phyloP scores from a whole-genome alignment of 2,888 invertebrate species.

The Himalopsyche japonica region DNA sequence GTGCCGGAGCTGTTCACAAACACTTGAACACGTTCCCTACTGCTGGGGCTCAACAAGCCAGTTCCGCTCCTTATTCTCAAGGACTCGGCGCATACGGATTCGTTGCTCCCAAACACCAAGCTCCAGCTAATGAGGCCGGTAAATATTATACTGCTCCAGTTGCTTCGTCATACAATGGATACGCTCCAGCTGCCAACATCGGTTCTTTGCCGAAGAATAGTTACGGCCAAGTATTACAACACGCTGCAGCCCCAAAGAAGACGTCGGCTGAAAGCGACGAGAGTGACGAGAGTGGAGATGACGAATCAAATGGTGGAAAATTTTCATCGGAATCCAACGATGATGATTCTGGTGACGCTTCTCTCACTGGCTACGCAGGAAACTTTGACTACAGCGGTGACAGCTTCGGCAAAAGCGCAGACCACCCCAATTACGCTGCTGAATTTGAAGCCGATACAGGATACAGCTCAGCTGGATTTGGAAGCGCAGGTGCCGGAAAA shows the following conservation, averaged over 20 bases:
- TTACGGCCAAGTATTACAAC: background rate
- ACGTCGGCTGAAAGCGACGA: conserved; percentile 18
- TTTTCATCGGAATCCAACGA: background rate
- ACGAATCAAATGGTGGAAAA: background rate
- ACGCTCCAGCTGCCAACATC: conserved; percentile 22
- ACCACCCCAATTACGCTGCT: conserved; percentile 4
- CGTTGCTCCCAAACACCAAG: background rate
- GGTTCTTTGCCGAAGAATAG: conserved; percentile 3
- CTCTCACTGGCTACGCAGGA: conserved; percentile 4
- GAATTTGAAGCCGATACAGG: conserved; percentile 22
- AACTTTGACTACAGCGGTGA: conserved; percentile 11
- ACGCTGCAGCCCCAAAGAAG: background rate
- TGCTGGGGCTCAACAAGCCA: conserved; percentile 48
- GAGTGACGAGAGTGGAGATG: conserved; percentile 12
- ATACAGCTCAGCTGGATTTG: background rate
- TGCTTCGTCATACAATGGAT: conserved; percentile 8
- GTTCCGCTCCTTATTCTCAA: background rate
- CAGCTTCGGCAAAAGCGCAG: conserved; percentile 3
- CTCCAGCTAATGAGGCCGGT: background rate
- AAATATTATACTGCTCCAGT: conserved; percentile 9
- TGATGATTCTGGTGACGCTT: conserved; percentile 43
- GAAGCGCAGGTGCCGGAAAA: background rate
- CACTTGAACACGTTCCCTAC: conserved; percentile 50
- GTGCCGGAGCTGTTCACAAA: conserved; percentile 54
- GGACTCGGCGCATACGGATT: background rate